Percentiles rank a stretch among this genome's conserved stretches.
phyloP scores from a whole-genome alignment of 2,113 vertebrate genomes.

The Serinus canaria region DNA sequence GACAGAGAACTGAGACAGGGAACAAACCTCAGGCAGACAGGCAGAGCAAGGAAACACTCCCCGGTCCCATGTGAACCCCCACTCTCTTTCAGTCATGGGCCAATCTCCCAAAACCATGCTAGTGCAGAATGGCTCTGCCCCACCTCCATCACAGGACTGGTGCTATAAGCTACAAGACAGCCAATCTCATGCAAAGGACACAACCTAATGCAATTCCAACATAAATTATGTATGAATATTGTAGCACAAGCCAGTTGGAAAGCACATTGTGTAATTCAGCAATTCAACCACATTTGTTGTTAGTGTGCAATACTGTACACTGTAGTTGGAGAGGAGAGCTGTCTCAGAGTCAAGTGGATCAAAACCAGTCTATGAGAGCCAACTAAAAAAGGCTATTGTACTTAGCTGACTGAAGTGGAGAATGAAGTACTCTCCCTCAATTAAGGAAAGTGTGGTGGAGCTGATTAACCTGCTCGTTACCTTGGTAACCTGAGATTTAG shows the following conservation, averaged over 20 bases:
- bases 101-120: not conserved
- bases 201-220: not conserved
- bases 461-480: constrained; percentile 78
- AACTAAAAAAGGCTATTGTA: constrained; percentile 41
- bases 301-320: not conserved
- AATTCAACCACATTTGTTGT: constrained; percentile 31
- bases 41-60: not conserved
- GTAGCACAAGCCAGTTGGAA: constrained; percentile 12
- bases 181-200: not conserved
- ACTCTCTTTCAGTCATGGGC: not conserved
- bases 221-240: constrained; percentile 29
- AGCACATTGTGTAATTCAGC: constrained; percentile 3
- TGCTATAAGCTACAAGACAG: not conserved
- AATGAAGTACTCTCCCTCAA: constrained; percentile 72
- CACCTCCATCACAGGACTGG: not conserved
- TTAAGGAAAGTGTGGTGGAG: constrained; percentile 69
- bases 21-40: not conserved
- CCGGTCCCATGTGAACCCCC: not conserved
- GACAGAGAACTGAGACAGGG: not conserved
- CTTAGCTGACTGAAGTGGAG: constrained; percentile 70
- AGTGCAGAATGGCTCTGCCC: not conserved
- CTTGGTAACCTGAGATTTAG: constrained; percentile 72
- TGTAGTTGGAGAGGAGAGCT: not conserved
- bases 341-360: constrained; percentile 69
- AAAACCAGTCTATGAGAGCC: constrained; percentile 38